Conservation (phyloP, 2,113 vertebrate species). For the Sceloporus undulatus region DNA sequence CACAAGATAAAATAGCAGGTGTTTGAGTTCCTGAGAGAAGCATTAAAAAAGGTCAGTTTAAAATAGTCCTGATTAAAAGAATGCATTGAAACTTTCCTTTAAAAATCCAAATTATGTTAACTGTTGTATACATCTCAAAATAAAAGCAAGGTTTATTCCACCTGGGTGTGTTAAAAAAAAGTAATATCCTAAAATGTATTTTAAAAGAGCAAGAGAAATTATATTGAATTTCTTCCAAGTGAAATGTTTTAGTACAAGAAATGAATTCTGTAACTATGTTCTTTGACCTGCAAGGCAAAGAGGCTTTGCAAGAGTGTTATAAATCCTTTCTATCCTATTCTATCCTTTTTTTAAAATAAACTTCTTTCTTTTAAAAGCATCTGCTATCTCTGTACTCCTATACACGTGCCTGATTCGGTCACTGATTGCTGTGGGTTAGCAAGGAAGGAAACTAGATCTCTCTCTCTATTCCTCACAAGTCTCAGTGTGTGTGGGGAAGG, state of each 20-base stretch:
- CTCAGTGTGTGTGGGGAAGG: too few relatives aligned
- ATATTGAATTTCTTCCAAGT: conserved; percentile 43
- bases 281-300: too few relatives aligned
- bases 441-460: too few relatives aligned
- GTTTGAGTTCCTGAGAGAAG: conserved; percentile 64
- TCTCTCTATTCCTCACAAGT: too few relatives aligned
- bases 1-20: conserved; percentile 66
- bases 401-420: too few relatives aligned
- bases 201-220: conserved; percentile 42
- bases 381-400: too few relatives aligned
- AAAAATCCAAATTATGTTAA: conserved; percentile 59
- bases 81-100: conserved; percentile 11
- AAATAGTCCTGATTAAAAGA: conserved; percentile 57
- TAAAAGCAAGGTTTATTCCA: conserved; percentile 55
- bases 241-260: conserved; percentile 59
- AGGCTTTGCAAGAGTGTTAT: too few relatives aligned
- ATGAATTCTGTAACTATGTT: too few relatives aligned
- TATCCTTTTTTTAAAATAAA: too few relatives aligned
- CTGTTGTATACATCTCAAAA: conserved; percentile 52
- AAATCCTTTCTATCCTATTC: too few relatives aligned
- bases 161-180: conserved; percentile 35
- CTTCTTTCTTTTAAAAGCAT: too few relatives aligned
- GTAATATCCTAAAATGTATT: conserved; percentile 59
- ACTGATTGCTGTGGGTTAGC: too few relatives aligned
- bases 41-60: conserved; percentile 65